phyloP scores from a whole-genome alignment of 2,797 vertebrate species.

The Lemur catta region DNA sequence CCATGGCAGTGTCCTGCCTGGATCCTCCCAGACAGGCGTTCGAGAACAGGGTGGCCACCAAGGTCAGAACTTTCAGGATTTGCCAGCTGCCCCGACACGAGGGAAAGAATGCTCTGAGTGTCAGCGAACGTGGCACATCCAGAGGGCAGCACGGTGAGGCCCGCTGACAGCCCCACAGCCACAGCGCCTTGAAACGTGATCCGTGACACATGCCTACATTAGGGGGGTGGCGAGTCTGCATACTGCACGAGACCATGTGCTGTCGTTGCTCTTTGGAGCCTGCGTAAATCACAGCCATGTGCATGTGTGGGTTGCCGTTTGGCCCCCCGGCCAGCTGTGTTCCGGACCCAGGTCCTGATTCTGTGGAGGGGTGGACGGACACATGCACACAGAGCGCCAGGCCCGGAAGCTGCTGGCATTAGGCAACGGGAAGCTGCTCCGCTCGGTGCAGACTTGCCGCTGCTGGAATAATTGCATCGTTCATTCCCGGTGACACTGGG shows the following conservation, averaged over 20 bases:
- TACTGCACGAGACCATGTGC: no score
- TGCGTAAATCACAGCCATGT: fast-evolving
- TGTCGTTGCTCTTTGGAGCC: background rate
- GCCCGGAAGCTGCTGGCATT: background rate
- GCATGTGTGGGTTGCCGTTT: fast-evolving
- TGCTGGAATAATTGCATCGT: fast-evolving
- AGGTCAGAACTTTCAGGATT: background rate
- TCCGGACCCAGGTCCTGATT: background rate
- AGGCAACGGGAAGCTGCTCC: background rate
- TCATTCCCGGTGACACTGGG: background rate
- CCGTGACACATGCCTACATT: background rate
- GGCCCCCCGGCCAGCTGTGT: background rate
- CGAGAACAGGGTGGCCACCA: no score
- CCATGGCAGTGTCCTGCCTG: fast-evolving
- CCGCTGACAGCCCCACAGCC: fast-evolving
- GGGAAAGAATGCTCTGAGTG: fast-evolving
- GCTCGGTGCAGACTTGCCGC: fast-evolving
- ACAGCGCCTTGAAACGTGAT: background rate
- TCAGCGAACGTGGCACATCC: background rate
- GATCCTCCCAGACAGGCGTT: fast-evolving
- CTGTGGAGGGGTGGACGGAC: background rate
- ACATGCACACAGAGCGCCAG: fast-evolving
- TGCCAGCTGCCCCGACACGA: fast-evolving
- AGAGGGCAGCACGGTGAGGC: fast-evolving
- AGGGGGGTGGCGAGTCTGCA: background rate